Evolutionary conservation across 2,888 invertebrate genomes (phyloP).

Genomic region (Apeira syringaria): DNA sequence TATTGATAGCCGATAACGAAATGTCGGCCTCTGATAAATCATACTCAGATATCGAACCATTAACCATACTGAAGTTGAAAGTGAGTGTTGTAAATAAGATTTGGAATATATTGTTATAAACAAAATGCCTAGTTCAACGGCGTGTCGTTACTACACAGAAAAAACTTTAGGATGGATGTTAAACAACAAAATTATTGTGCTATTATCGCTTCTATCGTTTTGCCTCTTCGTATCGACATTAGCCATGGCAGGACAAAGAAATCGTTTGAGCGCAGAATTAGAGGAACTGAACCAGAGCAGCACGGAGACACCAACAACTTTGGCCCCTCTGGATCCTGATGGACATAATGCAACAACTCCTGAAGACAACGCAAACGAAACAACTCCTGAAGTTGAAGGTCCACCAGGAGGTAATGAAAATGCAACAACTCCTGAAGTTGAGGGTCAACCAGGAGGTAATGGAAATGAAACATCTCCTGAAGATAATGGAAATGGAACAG

Average conservation of each 20-base stretch:
- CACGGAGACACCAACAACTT: neutral
- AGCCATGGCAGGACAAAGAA: slow-evolving; percentile 59
- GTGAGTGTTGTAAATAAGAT: slow-evolving; percentile 15
- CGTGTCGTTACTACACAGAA: slow-evolving; percentile 58
- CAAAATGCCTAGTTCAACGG: slow-evolving; percentile 42
- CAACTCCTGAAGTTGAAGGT: neutral
- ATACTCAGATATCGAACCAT: slow-evolving; percentile 17
- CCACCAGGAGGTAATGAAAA: no score
- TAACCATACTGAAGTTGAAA: slow-evolving; percentile 4
- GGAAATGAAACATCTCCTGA: neutral
- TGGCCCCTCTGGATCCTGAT: neutral
- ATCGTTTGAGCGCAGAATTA: slow-evolving; percentile 42
- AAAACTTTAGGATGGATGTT: slow-evolving; percentile 58
- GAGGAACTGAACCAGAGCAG: slow-evolving; percentile 26
- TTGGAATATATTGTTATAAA: slow-evolving; percentile 13
- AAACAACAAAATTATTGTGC: slow-evolving; percentile 68
- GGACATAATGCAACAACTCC: neutral
- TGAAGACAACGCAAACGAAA: neutral
- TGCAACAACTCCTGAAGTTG: no score
- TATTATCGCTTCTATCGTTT: slow-evolving; percentile 60
- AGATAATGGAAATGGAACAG: neutral
- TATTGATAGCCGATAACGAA: slow-evolving; percentile 12
- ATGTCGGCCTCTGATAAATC: slow-evolving; percentile 27
- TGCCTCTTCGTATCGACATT: slow-evolving; percentile 65
- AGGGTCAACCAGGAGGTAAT: no score